A percentile compares a stretch with the other conserved stretches of the same genome.
These are phyloP conservation scores for Tetranychus piercei DNA, from an alignment of 2,888 invertebrate genomes.

Conservation along the genomic window DNA sequence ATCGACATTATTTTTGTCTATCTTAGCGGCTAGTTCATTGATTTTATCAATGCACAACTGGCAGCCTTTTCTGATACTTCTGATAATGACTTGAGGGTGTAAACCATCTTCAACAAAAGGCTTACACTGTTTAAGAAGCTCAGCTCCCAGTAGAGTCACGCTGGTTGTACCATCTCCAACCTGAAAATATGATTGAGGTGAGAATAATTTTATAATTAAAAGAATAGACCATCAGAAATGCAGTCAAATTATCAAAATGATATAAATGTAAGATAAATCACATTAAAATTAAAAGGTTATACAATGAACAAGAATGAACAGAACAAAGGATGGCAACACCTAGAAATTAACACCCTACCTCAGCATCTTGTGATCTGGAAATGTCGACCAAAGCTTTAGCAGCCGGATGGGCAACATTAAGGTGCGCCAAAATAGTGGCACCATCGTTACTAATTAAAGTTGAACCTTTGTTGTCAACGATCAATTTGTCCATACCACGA, in stretches of 20 bases:
- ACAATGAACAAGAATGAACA: neutral
- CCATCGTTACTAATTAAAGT: conserved; percentile 98
- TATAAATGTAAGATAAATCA: neutral
- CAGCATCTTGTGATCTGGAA: conserved; percentile 95
- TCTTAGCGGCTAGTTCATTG: conserved; percentile 52
- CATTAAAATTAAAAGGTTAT: neutral
- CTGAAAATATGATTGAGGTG: conserved; percentile 35
- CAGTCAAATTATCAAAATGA: neutral
- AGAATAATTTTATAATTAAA: neutral
- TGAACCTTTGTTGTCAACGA: conserved; percentile 65
- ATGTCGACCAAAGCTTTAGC: conserved; percentile 95
- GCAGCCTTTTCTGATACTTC: conserved; percentile 67
- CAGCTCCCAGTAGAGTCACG: conserved; percentile 84
- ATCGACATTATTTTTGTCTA: conserved; percentile 29
- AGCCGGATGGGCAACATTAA: conserved; percentile 94
- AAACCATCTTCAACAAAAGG: conserved; percentile 84
- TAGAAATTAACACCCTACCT: conserved; percentile 42
- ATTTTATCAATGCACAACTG: conserved; percentile 61
- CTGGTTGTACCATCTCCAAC: conserved; percentile 98
- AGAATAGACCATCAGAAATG: neutral
- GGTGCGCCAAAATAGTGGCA: conserved; percentile 91
- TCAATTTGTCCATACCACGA: conserved; percentile 96
- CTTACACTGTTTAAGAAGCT: conserved; percentile 81
- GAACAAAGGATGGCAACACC: conserved; percentile 2
- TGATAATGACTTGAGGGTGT: conserved; percentile 80